Evolutionary conservation across 2,113 vertebrate species (phyloP).

Genomic region (Myodes glareolus): DNA sequence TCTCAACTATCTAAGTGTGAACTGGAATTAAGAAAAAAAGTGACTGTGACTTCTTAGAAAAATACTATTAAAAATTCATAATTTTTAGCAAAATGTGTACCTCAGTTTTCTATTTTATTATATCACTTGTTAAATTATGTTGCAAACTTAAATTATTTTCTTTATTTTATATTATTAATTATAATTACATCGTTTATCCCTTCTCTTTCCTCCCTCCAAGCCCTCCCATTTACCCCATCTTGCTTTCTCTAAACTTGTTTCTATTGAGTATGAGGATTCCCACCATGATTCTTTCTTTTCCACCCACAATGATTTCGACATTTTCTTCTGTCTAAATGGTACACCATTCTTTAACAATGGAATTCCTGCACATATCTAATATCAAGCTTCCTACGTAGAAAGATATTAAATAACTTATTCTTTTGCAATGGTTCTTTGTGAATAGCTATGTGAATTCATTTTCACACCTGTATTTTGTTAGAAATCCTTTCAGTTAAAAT

Average conservation of each 20-base stretch:
- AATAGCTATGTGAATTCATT: background rate
- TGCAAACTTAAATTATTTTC: background rate
- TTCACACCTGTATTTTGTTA: background rate
- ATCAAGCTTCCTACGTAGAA: background rate
- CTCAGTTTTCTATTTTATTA: background rate
- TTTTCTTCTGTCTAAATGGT: background rate
- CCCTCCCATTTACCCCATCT: background rate
- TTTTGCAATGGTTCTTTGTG: background rate
- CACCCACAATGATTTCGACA: background rate
- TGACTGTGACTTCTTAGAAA: background rate
- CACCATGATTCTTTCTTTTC: background rate
- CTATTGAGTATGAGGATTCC: background rate
- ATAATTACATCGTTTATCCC: background rate
- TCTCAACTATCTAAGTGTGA: background rate
- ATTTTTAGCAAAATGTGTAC: background rate
- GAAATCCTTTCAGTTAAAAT: background rate
- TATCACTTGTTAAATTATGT: background rate
- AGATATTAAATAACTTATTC: background rate
- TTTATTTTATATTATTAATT: background rate
- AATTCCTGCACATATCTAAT: background rate
- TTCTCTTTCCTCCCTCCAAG: background rate
- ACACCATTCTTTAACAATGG: background rate
- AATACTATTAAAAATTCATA: background rate
- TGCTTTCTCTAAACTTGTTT: background rate
- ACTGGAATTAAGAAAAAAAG: background rate